phyloP scores from a whole-genome alignment of 2,888 invertebrate species.

The Amblyjoppa proteus region DNA sequence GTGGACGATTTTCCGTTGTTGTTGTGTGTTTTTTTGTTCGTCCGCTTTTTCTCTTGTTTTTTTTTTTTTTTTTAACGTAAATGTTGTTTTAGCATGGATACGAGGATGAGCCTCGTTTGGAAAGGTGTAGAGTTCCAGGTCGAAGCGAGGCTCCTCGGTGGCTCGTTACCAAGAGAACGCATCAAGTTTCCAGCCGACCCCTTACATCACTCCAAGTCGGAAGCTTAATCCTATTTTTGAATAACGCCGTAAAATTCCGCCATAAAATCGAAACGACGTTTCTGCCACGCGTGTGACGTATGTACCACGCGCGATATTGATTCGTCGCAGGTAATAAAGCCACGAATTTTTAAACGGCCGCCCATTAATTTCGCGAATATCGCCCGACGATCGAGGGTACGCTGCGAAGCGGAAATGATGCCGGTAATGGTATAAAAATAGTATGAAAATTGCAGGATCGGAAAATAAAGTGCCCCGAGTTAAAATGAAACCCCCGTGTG shows the following conservation, averaged over 20 bases:
- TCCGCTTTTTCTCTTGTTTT: neutral
- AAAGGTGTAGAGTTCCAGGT: conserved; percentile 21
- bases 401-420: too few relatives aligned
- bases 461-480: neutral
- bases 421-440: too few relatives aligned
- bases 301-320: too few relatives aligned
- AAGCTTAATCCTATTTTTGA: neutral
- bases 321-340: too few relatives aligned
- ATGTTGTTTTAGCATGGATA: neutral
- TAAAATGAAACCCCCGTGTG: neutral
- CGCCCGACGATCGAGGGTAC: too few relatives aligned
- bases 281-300: too few relatives aligned
- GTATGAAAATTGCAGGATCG: neutral
- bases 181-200: conserved; percentile 29
- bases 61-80: neutral
- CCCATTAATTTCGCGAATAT: too few relatives aligned
- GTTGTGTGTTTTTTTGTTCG: conserved; percentile 3
- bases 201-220: neutral
- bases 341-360: too few relatives aligned
- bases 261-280: too few relatives aligned
- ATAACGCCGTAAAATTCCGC: neutral
- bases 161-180: conserved; percentile 25
- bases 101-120: neutral
- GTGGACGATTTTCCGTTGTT: neutral
- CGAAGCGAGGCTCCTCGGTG: neutral